A percentile compares a stretch with the other conserved stretches of the same genome.
These are phyloP conservation scores for Strigamia crassipes DNA, from an alignment of 2,888 invertebrate species.

Conservation along the genomic window DNA sequence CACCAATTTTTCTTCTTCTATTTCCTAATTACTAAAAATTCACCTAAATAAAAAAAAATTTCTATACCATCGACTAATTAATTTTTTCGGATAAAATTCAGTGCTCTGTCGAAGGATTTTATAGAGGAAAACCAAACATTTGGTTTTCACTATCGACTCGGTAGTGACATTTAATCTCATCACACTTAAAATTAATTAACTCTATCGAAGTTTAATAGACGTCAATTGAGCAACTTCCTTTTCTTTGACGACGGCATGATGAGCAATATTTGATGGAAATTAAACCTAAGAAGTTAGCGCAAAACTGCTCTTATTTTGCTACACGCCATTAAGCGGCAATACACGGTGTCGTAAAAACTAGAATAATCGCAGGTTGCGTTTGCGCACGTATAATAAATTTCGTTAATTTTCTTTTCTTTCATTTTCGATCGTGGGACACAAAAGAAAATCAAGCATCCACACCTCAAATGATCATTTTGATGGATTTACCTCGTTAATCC, in stretches of 20 bases:
- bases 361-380: not conserved
- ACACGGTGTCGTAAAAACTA: not conserved
- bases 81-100: not conserved
- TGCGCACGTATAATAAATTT: constrained; percentile 4
- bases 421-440: not conserved
- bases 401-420: constrained; percentile 6
- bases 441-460: constrained; percentile 4
- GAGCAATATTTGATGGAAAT: not conserved
- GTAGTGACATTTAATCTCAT: not conserved
- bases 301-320: not conserved
- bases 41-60: not conserved
- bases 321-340: not conserved
- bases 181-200: constrained; percentile 28
- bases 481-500: constrained; percentile 16
- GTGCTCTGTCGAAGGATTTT: not conserved
- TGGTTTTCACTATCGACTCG: not conserved
- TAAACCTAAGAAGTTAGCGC: not conserved
- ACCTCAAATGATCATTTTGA: constrained; percentile 22
- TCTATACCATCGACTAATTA: not conserved
- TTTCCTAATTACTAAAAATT: not conserved
- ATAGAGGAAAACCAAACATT: constrained; percentile 12
- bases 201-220: not conserved
- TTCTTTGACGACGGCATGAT: not conserved
- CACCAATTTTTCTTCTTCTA: not conserved
- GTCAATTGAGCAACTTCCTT: constrained; percentile 20